These are phyloP conservation scores for Fringilla coelebs DNA, from an alignment of 2,797 vertebrate species.

Conservation along the genomic window DNA sequence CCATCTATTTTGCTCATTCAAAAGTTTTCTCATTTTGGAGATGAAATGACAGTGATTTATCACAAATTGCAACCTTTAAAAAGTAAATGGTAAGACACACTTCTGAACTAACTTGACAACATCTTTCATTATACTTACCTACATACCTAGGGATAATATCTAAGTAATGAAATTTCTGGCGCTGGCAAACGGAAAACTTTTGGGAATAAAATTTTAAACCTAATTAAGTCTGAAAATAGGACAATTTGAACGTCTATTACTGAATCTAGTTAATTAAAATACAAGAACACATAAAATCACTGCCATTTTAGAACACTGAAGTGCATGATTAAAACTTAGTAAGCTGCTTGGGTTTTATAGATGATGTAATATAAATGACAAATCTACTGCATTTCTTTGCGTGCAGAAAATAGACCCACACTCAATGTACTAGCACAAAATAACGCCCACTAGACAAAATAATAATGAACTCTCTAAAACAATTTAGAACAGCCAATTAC, in stretches of 20 bases:
- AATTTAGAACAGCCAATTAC: background rate
- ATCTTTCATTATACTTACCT: background rate
- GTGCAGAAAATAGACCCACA: background rate
- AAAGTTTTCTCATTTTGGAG: background rate
- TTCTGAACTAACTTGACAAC: background rate
- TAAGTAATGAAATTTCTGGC: background rate
- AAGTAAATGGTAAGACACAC: background rate
- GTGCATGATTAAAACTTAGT: background rate
- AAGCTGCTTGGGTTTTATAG: background rate
- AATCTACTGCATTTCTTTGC: background rate
- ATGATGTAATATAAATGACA: background rate
- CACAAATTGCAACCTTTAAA: background rate
- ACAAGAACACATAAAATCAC: background rate
- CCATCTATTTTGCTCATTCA: background rate
- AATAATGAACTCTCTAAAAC: background rate
- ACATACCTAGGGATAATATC: background rate
- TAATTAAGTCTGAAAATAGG: background rate
- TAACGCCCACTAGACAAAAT: background rate
- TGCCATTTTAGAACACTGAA: background rate
- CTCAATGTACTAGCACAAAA: background rate
- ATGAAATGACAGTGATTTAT: background rate
- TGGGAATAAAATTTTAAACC: background rate
- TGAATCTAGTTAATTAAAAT: slow-evolving; percentile 20
- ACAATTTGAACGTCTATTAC: background rate
- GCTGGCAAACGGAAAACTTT: background rate